A percentile compares a stretch with the other conserved stretches of the same genome.
Evolutionary conservation across 2,888 invertebrate species (phyloP).

Genomic region (Leucoptera coffeella): DNA sequence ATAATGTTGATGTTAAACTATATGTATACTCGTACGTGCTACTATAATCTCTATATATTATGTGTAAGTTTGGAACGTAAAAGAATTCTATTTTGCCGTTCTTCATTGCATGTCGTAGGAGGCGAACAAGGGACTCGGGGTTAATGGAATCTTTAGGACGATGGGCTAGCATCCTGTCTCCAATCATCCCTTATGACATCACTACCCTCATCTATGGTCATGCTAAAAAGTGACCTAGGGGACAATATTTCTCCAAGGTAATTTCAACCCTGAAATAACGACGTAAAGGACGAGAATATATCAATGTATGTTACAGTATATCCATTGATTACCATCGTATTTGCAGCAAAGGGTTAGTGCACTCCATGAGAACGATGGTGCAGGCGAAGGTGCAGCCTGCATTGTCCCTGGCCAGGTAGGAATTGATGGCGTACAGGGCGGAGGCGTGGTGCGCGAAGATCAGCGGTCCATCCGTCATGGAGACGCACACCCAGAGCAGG

Average conservation of each 20-base stretch:
- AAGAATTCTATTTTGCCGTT: too few species aligned
- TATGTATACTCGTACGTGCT: too few species aligned
- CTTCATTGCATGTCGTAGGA: too few species aligned
- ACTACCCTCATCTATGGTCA: neutral
- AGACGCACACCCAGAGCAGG: slow-evolving; percentile 49
- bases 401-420: slow-evolving; percentile 39
- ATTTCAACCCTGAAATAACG: neutral
- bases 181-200: neutral
- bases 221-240: neutral
- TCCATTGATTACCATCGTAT: slow-evolving; percentile 45
- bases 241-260: neutral
- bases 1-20: too few species aligned
- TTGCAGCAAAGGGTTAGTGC: slow-evolving; percentile 59
- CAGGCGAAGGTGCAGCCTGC: slow-evolving; percentile 50
- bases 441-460: slow-evolving; percentile 52
- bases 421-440: slow-evolving; percentile 39
- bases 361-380: slow-evolving; percentile 50
- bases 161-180: too few species aligned
- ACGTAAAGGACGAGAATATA: neutral
- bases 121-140: too few species aligned
- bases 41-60: too few species aligned
- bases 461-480: slow-evolving; percentile 39
- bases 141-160: too few species aligned
- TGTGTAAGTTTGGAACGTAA: too few species aligned
- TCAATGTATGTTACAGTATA: neutral